A percentile compares a stretch with the other conserved stretches of the same genome.
These are phyloP conservation scores for Tolmerus cingulatus DNA, from an alignment of 2,888 invertebrate genomes.

Conservation along the genomic window DNA sequence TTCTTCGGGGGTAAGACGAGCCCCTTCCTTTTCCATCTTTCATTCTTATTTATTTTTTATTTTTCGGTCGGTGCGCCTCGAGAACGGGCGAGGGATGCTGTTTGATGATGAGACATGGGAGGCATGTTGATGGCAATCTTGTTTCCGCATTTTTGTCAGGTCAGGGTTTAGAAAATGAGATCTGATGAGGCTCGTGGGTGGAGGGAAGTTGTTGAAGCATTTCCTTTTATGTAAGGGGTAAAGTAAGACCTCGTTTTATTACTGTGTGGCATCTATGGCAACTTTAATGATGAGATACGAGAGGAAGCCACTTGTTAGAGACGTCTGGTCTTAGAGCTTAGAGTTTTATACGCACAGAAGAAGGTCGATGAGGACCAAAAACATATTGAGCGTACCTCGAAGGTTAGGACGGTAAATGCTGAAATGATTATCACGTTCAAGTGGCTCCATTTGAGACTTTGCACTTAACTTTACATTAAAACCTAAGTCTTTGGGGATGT, in stretches of 20 bases:
- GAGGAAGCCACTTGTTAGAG: background rate
- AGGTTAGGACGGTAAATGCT: background rate
- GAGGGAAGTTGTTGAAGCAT: background rate
- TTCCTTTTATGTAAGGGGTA: background rate
- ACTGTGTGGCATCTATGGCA: background rate
- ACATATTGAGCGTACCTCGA: background rate
- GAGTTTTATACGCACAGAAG: background rate
- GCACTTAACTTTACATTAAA: background rate
- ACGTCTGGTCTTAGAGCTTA: background rate
- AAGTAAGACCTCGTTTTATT: background rate
- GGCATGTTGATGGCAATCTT: background rate
- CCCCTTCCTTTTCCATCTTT: background rate
- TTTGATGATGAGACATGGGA: background rate
- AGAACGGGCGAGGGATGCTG: background rate
- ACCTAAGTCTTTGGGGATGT: background rate
- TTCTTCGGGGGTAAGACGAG: background rate
- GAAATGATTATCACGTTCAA: background rate
- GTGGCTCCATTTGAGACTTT: background rate
- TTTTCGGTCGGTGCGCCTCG: background rate
- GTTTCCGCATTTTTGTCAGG: background rate
- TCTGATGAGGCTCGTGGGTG: background rate
- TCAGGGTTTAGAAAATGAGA: background rate
- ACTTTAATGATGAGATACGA: background rate
- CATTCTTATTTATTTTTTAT: background rate
- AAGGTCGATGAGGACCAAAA: background rate